Conservation (phyloP, 2,113 vertebrate species). For the Mugil cephalus region DNA sequence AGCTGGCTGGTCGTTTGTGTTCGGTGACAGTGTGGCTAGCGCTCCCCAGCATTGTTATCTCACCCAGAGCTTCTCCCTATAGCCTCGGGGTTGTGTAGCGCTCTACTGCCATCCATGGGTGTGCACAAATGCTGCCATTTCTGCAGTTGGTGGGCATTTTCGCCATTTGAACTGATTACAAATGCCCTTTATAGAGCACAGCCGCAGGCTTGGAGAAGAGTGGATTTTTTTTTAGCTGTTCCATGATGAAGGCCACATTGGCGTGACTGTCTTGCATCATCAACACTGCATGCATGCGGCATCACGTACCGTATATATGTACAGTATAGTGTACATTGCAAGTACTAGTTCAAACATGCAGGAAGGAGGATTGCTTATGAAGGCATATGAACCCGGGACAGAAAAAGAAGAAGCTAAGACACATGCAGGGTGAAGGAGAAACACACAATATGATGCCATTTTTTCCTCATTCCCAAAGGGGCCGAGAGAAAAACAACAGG, state of each 20-base stretch:
- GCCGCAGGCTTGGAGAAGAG: constrained; percentile 58
- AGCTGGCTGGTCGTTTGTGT: constrained; percentile 23
- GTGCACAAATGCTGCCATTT: constrained; percentile 39
- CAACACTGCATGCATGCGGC: background rate
- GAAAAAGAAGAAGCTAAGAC: constrained; percentile 60
- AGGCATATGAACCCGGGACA: constrained; percentile 41
- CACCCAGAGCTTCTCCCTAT: constrained; percentile 45
- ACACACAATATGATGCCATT: constrained; percentile 55
- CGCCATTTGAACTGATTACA: constrained; percentile 75
- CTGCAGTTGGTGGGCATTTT: constrained; percentile 69
- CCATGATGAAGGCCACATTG: constrained; percentile 39
- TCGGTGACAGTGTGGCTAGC: constrained; percentile 9
- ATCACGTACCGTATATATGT: background rate
- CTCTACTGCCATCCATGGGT: constrained; percentile 82
- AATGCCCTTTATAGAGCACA: constrained; percentile 76
- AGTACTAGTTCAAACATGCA: constrained; percentile 1
- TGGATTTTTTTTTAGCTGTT: constrained; percentile 51
- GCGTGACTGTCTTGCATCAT: constrained; percentile 4
- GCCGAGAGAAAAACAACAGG: constrained; percentile 29
- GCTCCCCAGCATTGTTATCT: constrained; percentile 52
- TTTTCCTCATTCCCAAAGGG: constrained; percentile 47
- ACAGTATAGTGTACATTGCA: constrained; percentile 8
- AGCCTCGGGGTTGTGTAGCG: constrained; percentile 56
- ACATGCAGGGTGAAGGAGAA: constrained; percentile 47
- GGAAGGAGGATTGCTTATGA: constrained; percentile 20